Base-by-base conservation (phyloP, 1,140 invertebrate species). In the Bilobella aurantiaca region DNA sequence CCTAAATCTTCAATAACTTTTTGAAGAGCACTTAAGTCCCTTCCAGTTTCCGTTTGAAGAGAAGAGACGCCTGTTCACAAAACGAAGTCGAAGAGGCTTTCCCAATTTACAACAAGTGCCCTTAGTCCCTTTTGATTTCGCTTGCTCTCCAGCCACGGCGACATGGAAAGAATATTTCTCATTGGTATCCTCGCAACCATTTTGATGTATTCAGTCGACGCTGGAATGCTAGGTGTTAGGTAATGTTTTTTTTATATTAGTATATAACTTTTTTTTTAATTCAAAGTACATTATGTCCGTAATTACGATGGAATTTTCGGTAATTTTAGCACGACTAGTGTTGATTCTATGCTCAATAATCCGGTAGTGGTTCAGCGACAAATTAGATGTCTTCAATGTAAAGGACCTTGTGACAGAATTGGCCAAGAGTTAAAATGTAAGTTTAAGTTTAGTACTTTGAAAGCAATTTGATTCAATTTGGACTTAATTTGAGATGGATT, bases 371-470 rank as follows among this genome's bases (percentile, higher is more conserved):
- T 73, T 1, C 67, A 72, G 34, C 31, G 32, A 14, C 72, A 73
- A n/a, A 68, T 73, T 5, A 59, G 57, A 16, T 73, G 72, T 27
- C 23, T 73, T 25, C 37, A 69, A 16, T 73, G 71, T 53, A 58
- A 66, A 23, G 53, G 62, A 3, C 67, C 57, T 1, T 70, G 68
- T 64, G 69, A 70, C 42, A 59, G 46, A 14, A 62, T 72, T 47
- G 68, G 69, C 1, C 53, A 47, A 32, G 69, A 72, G 60, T 47
- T 70, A 3, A 68, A 65, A 49, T 25, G 69, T 60, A 60, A 66
- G 63, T 16, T 25, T 8, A 31, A 47, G 25, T 56, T 66, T 23
- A 47, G 8, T 61, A 61, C 21, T 21, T 61, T 14, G 32, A 61
- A 8, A 3, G 29, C 14, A n/a, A n/a, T n/a, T n/a, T n/a, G n/a